These are phyloP conservation scores for Hypomecis punctinalis DNA, from an alignment of 2,888 invertebrate species.

Conservation along the genomic window DNA sequence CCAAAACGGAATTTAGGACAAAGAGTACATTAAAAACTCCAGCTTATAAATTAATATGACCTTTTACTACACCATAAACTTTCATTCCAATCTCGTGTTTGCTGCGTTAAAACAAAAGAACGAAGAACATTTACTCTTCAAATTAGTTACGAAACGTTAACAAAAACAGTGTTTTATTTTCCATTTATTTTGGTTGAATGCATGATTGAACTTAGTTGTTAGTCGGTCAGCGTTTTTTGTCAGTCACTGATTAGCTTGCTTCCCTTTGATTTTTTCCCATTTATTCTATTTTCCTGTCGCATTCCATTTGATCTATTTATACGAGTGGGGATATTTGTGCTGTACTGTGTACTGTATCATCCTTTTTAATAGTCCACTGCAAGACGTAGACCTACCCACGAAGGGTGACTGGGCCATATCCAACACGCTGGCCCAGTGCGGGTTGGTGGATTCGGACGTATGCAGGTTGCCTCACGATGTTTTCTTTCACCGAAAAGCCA, in stretches of 20 bases:
- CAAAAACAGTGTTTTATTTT: constrained; percentile 34
- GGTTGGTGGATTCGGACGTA: too few species aligned
- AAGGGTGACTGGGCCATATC: too few species aligned
- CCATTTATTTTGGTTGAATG: constrained; percentile 45
- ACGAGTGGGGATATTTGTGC: background rate
- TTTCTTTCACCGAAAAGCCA: too few species aligned
- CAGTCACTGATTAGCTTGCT: constrained; percentile 21
- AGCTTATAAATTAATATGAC: constrained; percentile 18
- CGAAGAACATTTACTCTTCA: constrained; percentile 39
- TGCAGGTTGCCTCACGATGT: too few species aligned
- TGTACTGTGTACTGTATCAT: too few species aligned
- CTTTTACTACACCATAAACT: constrained; percentile 32
- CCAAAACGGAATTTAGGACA: constrained; percentile 20
- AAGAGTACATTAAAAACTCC: constrained; percentile 13
- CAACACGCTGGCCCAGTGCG: too few species aligned
- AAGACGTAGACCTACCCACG: too few species aligned
- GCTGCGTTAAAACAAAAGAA: constrained; percentile 34
- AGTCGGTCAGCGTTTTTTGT: constrained; percentile 26
- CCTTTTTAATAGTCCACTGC: too few species aligned
- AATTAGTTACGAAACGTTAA: constrained; percentile 48
- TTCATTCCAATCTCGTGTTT: constrained; percentile 23
- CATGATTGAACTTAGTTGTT: constrained; percentile 45
- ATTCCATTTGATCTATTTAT: background rate
- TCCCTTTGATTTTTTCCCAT: constrained; percentile 14
- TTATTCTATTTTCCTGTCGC: constrained; percentile 4